Evolutionary conservation across 2,888 invertebrate species (phyloP).

Genomic region (Polyploca ridens): DNA sequence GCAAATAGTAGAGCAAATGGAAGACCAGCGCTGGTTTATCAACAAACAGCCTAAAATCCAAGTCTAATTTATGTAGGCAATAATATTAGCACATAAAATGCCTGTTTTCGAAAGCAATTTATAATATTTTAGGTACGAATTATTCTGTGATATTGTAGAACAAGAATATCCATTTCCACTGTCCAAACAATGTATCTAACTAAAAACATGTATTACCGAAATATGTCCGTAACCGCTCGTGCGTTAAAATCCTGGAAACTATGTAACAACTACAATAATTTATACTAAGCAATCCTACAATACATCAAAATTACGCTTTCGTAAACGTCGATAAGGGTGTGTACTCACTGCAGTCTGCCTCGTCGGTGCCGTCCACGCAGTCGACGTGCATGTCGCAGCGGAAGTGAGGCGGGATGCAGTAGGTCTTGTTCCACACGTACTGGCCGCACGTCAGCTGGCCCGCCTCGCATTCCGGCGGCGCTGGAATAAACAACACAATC

Average conservation of each 20-base stretch:
- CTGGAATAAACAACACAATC: slow-evolving; percentile 79
- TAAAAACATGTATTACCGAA: not conserved
- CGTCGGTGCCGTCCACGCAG: slow-evolving; percentile 97
- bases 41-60: not conserved
- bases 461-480: slow-evolving; percentile 96
- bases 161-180: not conserved
- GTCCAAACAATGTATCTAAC: not conserved
- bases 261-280: not conserved
- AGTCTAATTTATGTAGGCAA: not conserved
- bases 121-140: not conserved
- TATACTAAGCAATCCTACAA: slow-evolving; percentile 21
- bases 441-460: slow-evolving; percentile 96
- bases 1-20: not conserved
- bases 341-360: slow-evolving; percentile 97
- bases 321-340: slow-evolving; percentile 13
- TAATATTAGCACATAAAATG: no score
- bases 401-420: slow-evolving; percentile 96
- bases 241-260: not conserved
- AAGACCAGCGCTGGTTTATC: not conserved
- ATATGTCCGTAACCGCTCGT: slow-evolving; percentile 3
- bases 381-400: slow-evolving; percentile 97
- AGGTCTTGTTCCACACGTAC: slow-evolving; percentile 98
- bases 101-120: not conserved
- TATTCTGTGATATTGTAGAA: not conserved
- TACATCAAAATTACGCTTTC: slow-evolving; percentile 20